Evolutionary conservation across 2,797 vertebrate species (phyloP), one percentile per base, ranked within the genome.

Genomic region (Denticeps clupeoides): DNA sequence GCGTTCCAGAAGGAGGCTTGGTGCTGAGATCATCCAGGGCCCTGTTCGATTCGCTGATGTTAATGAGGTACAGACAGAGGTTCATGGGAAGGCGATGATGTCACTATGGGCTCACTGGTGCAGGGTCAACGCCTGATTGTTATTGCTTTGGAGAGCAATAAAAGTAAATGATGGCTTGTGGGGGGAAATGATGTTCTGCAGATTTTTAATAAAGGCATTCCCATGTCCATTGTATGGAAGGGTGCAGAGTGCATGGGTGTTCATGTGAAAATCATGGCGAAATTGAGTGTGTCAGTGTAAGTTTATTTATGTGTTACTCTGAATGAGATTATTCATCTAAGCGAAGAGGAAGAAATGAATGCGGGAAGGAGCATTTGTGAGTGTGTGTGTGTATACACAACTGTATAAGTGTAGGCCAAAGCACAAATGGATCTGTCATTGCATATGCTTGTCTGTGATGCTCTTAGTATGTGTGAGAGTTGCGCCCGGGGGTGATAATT

Each of bases 51-150:
- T 35, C 5, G 19, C 13, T 27, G 41, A 18, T 43, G 41, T 26
- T 51, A 56, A 56, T 51, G 37, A 48, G 44, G 31, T 47, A 42
- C 27, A 52, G 37, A 24, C 8, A 45, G 28, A 58, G 27, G 12
- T 24, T 24, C 18, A 27, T 53, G 32, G 42, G 25, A 53, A 41
- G 46, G 23, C 7, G 15, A 13, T 29, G 43, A 47, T 42, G 29
- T 59, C 31, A 63, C 52, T 24, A 25, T 16, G 22, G 32, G 8
- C 15, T 55, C 23, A 33, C 44, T 43, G 26, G 19, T 44, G 23
- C 28, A 12, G 24, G 18, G 48, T 23, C 18, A 18, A 16, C 28
- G 42, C 27, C 38, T 15, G 7, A 16, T 41, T 35, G 45, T 41
- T 35, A 47, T 43, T 55, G 27, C 44, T 46, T 47, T 48, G 38